Percentiles rank a stretch among this genome's conserved stretches.
Conservation (phyloP, 2,113 vertebrate species). For the Chloroceryle aenea region DNA sequence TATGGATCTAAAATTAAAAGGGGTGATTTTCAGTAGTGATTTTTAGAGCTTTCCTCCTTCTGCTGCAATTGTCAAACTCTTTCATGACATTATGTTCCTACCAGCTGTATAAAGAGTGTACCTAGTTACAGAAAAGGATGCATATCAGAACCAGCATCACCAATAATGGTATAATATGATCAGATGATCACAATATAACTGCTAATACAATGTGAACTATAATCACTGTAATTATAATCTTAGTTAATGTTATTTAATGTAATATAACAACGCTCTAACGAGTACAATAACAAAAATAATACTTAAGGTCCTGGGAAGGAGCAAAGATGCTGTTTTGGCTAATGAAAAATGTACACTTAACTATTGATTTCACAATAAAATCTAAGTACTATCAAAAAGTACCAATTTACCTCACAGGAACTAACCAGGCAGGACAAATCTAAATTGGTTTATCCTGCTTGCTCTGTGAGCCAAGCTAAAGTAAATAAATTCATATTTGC, state of each 20-base stretch:
- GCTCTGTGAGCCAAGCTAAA: background rate
- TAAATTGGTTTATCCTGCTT: background rate
- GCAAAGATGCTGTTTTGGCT: background rate
- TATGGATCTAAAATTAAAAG: background rate
- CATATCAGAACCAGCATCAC: background rate
- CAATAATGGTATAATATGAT: background rate
- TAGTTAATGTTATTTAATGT: background rate
- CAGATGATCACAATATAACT: background rate
- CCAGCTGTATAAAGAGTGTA: background rate
- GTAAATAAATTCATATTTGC: background rate
- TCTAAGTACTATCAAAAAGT: background rate
- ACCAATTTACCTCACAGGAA: background rate
- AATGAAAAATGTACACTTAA: background rate
- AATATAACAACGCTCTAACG: background rate
- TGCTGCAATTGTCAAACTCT: background rate
- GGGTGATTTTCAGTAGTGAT: rapidly evolving
- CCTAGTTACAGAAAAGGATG: background rate
- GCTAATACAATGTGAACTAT: background rate
- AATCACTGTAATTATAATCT: background rate
- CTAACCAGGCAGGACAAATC: slow-evolving; percentile 28
- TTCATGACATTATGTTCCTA: background rate
- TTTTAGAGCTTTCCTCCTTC: background rate
- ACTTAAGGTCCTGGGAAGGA: background rate
- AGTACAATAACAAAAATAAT: background rate
- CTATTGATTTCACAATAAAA: slow-evolving; percentile 32